Evolutionary conservation across 37 sponge, comb jelly and placozoan genomes (phyloP).

Genomic region (Hexactinellida sp.): DNA sequence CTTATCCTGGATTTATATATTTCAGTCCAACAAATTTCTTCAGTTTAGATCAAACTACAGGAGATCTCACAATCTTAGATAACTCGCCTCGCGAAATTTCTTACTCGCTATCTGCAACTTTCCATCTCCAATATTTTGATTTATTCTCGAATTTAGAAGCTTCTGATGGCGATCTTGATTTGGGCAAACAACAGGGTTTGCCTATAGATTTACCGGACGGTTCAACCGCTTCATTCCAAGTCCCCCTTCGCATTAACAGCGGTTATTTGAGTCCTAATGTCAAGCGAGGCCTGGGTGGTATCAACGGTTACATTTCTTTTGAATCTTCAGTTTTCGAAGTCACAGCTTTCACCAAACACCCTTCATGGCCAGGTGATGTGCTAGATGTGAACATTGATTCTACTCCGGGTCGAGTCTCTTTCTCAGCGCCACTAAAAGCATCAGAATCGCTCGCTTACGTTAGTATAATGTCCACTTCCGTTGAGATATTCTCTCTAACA

Average conservation of each 20-base stretch:
- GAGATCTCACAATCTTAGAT: neutral
- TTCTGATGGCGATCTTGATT: slow-evolving; percentile 52
- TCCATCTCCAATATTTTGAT: neutral
- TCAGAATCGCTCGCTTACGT: neutral
- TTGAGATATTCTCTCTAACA: neutral
- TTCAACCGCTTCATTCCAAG: slow-evolving; percentile 14
- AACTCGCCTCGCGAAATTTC: neutral
- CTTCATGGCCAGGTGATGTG: neutral
- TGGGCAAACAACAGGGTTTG: slow-evolving; percentile 35
- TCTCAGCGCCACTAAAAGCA: neutral
- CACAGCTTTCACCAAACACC: neutral
- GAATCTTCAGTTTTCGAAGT: neutral
- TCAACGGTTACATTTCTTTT: neutral
- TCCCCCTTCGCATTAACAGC: slow-evolving; percentile 43
- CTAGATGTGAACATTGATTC: slow-evolving; percentile 8
- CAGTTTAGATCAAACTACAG: neutral
- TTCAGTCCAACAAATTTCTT: neutral
- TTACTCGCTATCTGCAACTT: neutral
- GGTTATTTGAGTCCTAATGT: neutral
- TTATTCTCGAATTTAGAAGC: slow-evolving; percentile 45
- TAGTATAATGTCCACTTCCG: neutral
- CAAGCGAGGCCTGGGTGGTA: neutral
- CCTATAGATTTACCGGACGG: slow-evolving; percentile 17
- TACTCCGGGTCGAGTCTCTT: neutral
- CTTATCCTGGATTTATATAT: neutral